Evolutionary conservation across 2,888 invertebrate species (phyloP).

Genomic region (Stramonita haemastoma): DNA sequence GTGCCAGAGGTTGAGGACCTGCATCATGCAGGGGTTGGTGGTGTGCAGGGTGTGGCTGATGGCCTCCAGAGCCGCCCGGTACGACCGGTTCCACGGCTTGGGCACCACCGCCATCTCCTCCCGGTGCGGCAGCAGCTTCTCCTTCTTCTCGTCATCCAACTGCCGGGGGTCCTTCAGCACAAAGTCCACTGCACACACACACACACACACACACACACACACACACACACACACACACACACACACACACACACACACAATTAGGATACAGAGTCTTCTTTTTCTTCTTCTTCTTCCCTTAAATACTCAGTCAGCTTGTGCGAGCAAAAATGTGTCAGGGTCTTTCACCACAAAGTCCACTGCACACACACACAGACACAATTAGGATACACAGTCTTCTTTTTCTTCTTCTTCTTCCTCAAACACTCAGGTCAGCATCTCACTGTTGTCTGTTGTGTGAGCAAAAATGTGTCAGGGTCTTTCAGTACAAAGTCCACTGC

Average conservation of each 20-base stretch:
- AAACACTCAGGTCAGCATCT: too few relatives aligned
- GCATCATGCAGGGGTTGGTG: slow-evolving; percentile 89
- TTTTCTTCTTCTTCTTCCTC: too few relatives aligned
- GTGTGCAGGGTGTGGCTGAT: slow-evolving; percentile 84
- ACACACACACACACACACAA: background rate
- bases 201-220: background rate
- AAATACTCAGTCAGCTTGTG: too few relatives aligned
- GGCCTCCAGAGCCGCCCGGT: slow-evolving; percentile 79
- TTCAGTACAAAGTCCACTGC: slow-evolving; percentile 92
- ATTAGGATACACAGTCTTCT: too few relatives aligned
- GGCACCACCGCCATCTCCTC: slow-evolving; percentile 83
- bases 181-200: slow-evolving; percentile 86
- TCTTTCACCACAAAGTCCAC: slow-evolving; percentile 94
- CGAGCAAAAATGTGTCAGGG: too few relatives aligned
- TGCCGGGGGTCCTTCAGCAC: slow-evolving; percentile 87
- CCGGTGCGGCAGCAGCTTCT: slow-evolving; percentile 75
- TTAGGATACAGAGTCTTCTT: too few relatives aligned
- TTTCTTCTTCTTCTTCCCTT: too few relatives aligned
- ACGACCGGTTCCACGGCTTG: slow-evolving; percentile 84
- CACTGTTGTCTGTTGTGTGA: too few relatives aligned
- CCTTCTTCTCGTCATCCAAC: slow-evolving; percentile 73
- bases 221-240: background rate
- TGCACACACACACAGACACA: slow-evolving; percentile 69
- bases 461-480: slow-evolving; percentile 80
- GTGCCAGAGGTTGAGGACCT: slow-evolving; percentile 88